Conservation (phyloP, 1,140 invertebrate genomes). For the Teleogryllus occipitalis region DNA sequence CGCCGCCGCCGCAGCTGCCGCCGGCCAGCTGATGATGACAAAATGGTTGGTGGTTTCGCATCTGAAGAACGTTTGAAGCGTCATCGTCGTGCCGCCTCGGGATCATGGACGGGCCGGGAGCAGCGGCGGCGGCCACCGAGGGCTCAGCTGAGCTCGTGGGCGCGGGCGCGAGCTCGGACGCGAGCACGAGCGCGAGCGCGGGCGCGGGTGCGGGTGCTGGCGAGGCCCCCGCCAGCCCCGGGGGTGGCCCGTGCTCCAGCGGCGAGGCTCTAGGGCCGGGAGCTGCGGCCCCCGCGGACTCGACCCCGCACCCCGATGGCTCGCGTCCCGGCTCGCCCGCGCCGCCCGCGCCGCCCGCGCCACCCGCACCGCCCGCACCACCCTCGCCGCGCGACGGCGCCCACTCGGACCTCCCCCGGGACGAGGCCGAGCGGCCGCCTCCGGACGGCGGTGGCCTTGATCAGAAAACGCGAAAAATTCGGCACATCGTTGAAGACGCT, state of each 20-base stretch:
- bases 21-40: background rate
- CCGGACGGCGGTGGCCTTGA: conserved; percentile 19
- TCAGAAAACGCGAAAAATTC: conserved; percentile 19
- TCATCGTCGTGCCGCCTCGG: background rate
- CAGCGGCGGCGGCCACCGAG: background rate
- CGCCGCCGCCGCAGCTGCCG: too few relatives aligned
- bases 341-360: background rate
- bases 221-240: background rate
- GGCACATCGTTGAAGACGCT: conserved; percentile 20
- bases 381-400: background rate
- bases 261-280: background rate
- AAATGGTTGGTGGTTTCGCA: background rate
- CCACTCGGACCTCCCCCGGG: background rate
- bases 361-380: conserved; percentile 8
- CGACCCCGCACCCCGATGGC: background rate
- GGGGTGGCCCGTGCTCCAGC: background rate
- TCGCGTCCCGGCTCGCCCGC: background rate
- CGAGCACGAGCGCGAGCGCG: background rate
- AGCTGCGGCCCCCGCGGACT: background rate
- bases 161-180: background rate
- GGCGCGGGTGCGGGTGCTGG: background rate
- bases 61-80: background rate
- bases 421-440: background rate
- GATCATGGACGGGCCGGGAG: background rate
- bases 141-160: background rate